Evolutionary conservation across 2,113 vertebrate genomes (phyloP).

Genomic region (mouse (Mus musculus)): GRCm39 chr11:72662001-72662500

Average conservation of each 20-base stretch:
- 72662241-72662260: too few relatives aligned
- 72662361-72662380: neutral
- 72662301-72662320: neutral
- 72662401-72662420: neutral
- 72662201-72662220: neutral
- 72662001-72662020: slow-evolving; percentile 85
- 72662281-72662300: neutral
- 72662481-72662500: neutral
- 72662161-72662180: neutral
- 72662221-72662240: neutral
- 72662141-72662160: neutral
- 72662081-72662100: slow-evolving; percentile 61
- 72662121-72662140: neutral
- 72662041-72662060: slow-evolving; percentile 73
- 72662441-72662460: neutral
- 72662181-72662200: neutral
- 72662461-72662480: neutral
- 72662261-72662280: neutral
- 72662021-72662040: slow-evolving; percentile 85
- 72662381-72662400: neutral
- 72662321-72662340: neutral
- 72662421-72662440: neutral
- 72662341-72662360: neutral
- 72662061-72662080: slow-evolving; percentile 69
- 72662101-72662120: slow-evolving; percentile 61